Conservation (phyloP, 2,113 vertebrate genomes). For the Nycticryphes semicollaris region DNA sequence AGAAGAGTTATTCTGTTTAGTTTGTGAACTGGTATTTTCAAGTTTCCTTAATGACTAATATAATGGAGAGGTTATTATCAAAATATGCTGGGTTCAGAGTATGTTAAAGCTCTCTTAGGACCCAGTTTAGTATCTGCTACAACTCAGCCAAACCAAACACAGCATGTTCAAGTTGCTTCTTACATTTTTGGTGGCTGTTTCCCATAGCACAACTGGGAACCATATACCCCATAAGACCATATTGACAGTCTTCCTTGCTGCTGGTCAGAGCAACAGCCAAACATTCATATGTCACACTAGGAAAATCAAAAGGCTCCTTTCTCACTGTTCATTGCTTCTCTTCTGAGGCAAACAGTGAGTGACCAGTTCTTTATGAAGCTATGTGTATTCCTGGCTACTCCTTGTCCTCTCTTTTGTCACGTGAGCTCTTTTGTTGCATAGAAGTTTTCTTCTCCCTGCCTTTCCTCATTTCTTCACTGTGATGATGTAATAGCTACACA, state of each 20-base stretch:
- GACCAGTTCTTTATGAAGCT: background rate
- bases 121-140: background rate
- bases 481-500: background rate
- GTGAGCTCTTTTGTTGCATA: background rate
- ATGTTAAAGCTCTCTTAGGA: constrained; percentile 14
- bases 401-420: background rate
- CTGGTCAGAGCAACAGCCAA: background rate
- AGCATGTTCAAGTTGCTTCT: background rate
- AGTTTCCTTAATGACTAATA: constrained; percentile 41
- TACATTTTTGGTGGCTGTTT: background rate
- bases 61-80: constrained; percentile 47
- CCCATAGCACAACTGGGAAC: background rate
- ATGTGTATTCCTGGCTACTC: background rate
- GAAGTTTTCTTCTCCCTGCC: background rate
- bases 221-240: background rate
- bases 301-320: constrained; percentile 1
- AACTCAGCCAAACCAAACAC: background rate
- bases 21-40: constrained; percentile 57
- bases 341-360: background rate
- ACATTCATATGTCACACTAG: background rate
- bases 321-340: background rate
- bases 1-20: constrained; percentile 36
- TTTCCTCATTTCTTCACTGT: background rate
- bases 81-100: constrained; percentile 3
- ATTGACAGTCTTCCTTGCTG: background rate